A percentile compares a stretch with the other conserved stretches of the same genome.
phyloP scores from a whole-genome alignment of 1,140 invertebrate species.

The Aleiodes sp. region DNA sequence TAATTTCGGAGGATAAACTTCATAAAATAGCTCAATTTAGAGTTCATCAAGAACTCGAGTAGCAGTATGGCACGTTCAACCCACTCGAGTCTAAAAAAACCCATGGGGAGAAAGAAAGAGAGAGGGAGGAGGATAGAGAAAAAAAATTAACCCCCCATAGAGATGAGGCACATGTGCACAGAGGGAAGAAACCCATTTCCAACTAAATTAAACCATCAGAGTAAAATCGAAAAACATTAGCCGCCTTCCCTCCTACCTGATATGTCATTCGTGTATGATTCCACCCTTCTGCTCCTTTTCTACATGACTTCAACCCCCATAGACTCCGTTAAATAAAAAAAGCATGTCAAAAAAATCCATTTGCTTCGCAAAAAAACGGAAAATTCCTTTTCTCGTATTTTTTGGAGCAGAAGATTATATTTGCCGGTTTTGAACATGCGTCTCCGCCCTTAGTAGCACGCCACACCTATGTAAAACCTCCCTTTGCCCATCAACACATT shows the following conservation, averaged over 20 bases:
- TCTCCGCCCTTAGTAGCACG: slow-evolving; percentile 9
- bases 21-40: neutral
- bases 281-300: neutral
- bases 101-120: neutral
- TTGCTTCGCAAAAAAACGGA: too few species aligned
- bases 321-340: neutral
- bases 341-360: neutral
- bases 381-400: neutral
- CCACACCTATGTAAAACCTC: slow-evolving; percentile 26
- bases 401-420: neutral
- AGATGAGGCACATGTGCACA: neutral
- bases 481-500: neutral
- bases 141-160: neutral
- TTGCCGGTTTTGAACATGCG: neutral
- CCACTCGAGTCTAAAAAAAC: neutral
- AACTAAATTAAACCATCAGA: neutral
- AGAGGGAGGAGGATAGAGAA: too few species aligned
- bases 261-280: neutral
- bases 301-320: neutral
- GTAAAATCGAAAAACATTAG: neutral
- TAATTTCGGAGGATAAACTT: too few species aligned
- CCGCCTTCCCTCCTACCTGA: neutral
- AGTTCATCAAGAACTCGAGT: neutral
- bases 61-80: slow-evolving; percentile 3
- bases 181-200: neutral